Evolutionary conservation across 1,140 invertebrate species (phyloP).

Genomic region (Apis florea): DNA sequence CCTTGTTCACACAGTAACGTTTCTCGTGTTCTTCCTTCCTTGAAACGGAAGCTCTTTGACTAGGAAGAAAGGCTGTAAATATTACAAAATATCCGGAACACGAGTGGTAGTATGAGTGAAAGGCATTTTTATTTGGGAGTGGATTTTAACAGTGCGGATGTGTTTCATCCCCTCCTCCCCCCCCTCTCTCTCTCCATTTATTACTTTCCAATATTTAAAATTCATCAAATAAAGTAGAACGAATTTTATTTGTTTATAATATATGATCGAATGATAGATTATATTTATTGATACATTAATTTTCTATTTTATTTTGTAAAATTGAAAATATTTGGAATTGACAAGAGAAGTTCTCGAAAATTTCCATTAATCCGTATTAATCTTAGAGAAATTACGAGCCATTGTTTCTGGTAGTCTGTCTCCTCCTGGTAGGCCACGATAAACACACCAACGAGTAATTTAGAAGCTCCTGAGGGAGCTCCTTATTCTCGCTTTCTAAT

Average conservation of each 20-base stretch:
- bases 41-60: conserved; percentile 12
- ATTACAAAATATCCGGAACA: conserved; percentile 27
- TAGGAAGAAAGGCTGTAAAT: conserved; percentile 30
- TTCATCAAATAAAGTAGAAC: too few species aligned
- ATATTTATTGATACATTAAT: too few species aligned
- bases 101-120: background rate
- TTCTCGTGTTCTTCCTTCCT: conserved; percentile 15
- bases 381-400: conserved; percentile 2
- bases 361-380: conserved; percentile 63
- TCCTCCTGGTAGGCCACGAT: conserved; percentile 24
- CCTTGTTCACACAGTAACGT: conserved; percentile 12
- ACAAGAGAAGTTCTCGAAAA: conserved; percentile 46
- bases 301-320: too few species aligned
- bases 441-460: conserved; percentile 61
- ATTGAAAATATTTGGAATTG: conserved; percentile 11
- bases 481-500: conserved; percentile 50
- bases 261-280: too few species aligned
- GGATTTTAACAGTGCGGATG: background rate
- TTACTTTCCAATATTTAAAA: too few species aligned
- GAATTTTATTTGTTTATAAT: too few species aligned
- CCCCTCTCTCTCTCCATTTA: background rate
- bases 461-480: conserved; percentile 39
- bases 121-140: background rate
- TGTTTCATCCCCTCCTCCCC: background rate
- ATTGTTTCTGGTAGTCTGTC: conserved; percentile 29